Conservation (phyloP, 2,113 vertebrate genomes). For the Myanophis thanlyinensis region DNA sequence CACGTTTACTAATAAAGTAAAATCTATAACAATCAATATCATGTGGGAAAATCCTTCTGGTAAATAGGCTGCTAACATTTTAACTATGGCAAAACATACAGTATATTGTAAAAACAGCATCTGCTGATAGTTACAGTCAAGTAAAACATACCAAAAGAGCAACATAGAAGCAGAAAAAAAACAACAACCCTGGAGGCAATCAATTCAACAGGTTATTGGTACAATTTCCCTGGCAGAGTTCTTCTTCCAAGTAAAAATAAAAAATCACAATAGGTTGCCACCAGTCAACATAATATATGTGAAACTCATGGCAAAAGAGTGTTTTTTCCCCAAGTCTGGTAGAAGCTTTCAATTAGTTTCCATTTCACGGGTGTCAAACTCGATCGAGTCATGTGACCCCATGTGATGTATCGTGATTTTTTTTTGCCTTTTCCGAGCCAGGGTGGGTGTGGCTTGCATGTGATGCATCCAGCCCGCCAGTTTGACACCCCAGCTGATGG, state of each 20-base stretch:
- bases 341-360: background rate
- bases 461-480: no score
- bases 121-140: background rate
- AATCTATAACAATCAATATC: slow-evolving; percentile 49
- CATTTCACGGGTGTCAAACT: background rate
- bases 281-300: background rate
- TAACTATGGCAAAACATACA: background rate
- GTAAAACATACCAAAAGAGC: background rate
- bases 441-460: no score
- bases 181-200: background rate
- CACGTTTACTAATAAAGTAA: slow-evolving; percentile 60
- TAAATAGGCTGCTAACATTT: slow-evolving; percentile 13
- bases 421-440: no score
- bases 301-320: background rate
- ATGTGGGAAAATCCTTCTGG: slow-evolving; percentile 22
- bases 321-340: no score
- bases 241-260: background rate
- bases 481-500: no score
- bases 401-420: no score
- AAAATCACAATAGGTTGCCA: background rate
- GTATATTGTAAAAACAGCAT: background rate
- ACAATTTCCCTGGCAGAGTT: background rate
- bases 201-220: background rate
- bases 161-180: background rate
- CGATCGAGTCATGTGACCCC: no score